These are phyloP conservation scores for Tribolium madens DNA, from an alignment of 1,140 invertebrate species.

Conservation along the genomic window DNA sequence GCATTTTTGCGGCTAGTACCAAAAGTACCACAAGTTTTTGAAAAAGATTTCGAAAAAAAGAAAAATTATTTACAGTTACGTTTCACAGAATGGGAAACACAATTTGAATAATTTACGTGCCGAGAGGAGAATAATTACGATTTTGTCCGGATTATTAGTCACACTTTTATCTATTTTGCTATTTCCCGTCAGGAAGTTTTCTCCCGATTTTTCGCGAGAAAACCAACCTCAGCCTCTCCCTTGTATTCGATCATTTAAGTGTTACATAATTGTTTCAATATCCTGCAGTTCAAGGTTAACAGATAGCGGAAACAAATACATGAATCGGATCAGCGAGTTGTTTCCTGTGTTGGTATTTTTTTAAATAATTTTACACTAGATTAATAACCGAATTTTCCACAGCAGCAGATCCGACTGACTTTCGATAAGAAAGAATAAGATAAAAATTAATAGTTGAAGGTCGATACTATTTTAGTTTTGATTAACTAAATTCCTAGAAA, in stretches of 20 bases:
- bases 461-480: background rate
- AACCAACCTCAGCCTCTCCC: background rate
- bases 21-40: background rate
- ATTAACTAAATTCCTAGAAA: background rate
- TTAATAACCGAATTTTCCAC: background rate
- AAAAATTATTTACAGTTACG: background rate
- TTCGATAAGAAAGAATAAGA: background rate
- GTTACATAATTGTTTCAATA: conserved; percentile 43
- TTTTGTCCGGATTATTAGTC: background rate
- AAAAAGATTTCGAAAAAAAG: background rate
- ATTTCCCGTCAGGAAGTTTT: conserved; percentile 4
- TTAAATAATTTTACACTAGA: background rate
- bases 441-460: background rate
- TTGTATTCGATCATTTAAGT: background rate
- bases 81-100: background rate
- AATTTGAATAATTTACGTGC: background rate
- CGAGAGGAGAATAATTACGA: background rate
- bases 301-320: conserved; percentile 27
- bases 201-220: background rate
- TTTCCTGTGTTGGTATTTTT: background rate
- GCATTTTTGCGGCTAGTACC: conserved; percentile 26
- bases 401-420: background rate
- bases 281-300: conserved; percentile 42
- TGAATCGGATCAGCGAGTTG: conserved; percentile 14
- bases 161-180: conserved; percentile 4